Conservation (phyloP, 2,113 vertebrate species). For the Silurus meridionalis region DNA sequence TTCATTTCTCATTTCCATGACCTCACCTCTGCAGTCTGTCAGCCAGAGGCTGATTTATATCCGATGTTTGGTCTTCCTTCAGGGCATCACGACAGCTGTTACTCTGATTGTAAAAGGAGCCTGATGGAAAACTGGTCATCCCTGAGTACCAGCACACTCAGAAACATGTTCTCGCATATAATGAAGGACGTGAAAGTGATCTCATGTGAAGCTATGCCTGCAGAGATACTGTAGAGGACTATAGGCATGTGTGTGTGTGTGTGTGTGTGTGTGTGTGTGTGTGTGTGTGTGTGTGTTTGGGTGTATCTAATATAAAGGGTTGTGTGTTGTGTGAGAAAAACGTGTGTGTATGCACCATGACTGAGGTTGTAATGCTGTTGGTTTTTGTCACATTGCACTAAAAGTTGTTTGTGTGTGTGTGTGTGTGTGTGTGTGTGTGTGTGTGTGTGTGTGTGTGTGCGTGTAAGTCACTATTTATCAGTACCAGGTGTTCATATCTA, state of each 20-base stretch:
- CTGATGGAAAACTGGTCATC: neutral
- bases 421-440: no score
- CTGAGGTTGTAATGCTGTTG: no score
- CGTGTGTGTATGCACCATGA: neutral
- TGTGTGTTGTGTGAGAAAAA: neutral
- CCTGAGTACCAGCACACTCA: neutral
- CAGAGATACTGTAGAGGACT: neutral
- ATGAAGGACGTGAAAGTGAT: neutral
- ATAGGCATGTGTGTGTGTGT: neutral
- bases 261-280: no score
- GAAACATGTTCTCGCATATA: neutral
- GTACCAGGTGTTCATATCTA: slow-evolving; percentile 37
- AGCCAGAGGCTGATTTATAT: slow-evolving; percentile 22
- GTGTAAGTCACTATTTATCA: neutral
- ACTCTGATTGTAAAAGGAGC: neutral
- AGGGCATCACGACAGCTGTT: slow-evolving; percentile 35
- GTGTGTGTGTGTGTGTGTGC: neutral
- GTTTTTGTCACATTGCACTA: no score
- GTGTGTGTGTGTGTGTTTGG: no score
- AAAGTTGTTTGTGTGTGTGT: no score
- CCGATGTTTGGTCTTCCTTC: neutral
- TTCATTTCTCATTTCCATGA: slow-evolving; percentile 30
- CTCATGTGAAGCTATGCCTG: neutral
- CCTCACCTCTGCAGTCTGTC: slow-evolving; percentile 7
- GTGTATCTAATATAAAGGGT: neutral